Conservation (phyloP, 2,113 vertebrate genomes). For the Polypterus bichir region DNA sequence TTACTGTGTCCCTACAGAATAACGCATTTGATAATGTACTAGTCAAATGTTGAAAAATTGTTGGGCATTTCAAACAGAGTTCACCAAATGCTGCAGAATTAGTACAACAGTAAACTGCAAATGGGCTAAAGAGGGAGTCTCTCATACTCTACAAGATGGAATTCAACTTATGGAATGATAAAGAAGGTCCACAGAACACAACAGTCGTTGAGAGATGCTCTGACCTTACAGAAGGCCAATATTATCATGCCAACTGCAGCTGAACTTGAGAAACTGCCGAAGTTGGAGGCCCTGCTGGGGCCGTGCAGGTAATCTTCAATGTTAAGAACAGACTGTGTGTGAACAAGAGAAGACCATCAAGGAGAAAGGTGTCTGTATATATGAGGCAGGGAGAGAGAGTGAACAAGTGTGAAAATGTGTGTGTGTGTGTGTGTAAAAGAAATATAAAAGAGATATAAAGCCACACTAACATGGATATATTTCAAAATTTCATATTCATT, state of each 20-base stretch:
- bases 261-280: background rate
- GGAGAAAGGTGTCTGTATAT: too few species aligned
- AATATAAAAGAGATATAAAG: too few species aligned
- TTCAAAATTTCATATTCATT: too few species aligned
- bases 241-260: background rate
- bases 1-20: background rate
- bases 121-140: background rate
- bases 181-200: background rate
- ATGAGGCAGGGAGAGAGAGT: too few species aligned
- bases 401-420: too few species aligned
- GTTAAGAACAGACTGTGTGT: background rate
- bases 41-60: background rate
- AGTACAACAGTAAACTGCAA: background rate
- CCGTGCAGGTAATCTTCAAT: background rate
- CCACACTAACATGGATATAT: too few species aligned
- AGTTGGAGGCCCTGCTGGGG: background rate
- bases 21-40: background rate
- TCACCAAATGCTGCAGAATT: background rate
- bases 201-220: too few species aligned
- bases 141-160: background rate
- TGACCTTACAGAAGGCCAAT: background rate
- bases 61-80: background rate
- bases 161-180: background rate
- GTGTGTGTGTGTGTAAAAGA: too few species aligned
- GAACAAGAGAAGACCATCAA: too few species aligned